Percentiles rank a stretch among this genome's conserved stretches.
Conservation (phyloP, 2,113 vertebrate species). For the Hemichromis elongatus region DNA sequence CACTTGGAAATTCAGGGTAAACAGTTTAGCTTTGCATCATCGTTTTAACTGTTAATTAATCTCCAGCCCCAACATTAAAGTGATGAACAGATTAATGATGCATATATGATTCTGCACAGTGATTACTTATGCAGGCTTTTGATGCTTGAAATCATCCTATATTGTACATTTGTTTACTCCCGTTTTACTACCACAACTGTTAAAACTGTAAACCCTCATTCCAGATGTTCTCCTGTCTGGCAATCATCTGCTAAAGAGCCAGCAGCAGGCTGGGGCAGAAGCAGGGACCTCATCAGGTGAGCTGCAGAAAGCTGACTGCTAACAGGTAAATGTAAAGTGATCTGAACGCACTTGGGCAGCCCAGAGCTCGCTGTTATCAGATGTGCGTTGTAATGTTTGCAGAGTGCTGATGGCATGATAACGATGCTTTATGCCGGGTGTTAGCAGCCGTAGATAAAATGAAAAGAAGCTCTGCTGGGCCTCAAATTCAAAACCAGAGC, state of each 20-base stretch:
- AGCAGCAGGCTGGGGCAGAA: neutral
- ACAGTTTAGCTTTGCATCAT: accelerated
- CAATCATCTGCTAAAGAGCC: conserved; percentile 32
- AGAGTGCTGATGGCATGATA: neutral
- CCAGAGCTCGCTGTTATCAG: neutral
- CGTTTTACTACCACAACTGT: accelerated
- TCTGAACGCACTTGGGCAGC: neutral
- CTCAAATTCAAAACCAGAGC: neutral
- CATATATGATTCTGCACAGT: neutral
- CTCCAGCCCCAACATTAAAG: neutral
- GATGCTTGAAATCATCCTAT: neutral
- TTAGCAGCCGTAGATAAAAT: neutral
- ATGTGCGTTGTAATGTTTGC: neutral
- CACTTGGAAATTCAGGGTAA: neutral
- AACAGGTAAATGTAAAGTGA: neutral
- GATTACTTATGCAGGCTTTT: neutral
- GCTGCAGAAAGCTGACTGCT: neutral
- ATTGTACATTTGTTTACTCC: neutral
- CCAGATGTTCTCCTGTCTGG: neutral
- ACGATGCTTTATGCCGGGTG: neutral
- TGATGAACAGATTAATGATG: neutral
- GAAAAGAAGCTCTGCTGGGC: neutral
- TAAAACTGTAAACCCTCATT: neutral
- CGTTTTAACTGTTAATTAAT: neutral
- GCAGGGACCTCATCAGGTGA: neutral